Evolutionary conservation across 23 tunicate species (phyloP), one percentile per base, ranked within the genome.

Genomic region (Trididemnum miniatum): DNA sequence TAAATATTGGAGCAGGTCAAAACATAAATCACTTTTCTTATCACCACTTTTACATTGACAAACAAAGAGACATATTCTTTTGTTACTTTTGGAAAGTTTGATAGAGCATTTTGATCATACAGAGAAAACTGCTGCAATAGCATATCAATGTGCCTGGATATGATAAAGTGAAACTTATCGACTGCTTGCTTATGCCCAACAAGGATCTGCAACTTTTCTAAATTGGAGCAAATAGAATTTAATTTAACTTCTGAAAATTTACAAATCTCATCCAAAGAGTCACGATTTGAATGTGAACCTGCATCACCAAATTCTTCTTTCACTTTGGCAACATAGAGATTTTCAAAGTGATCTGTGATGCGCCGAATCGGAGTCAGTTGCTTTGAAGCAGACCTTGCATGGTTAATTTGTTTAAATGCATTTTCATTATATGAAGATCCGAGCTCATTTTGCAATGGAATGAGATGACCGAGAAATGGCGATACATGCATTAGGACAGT

Each of bases 401-500:
- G 15, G 25, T 69, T 30, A 27, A 5, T 31, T 5, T 28, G 39
- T 12, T 33, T 69, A 34, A 69, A 29, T 30, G 38, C 22, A 3
- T 31, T 69, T 34, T 73, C 79, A 39, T 40, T 39, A 22, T 20
- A 73, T 22, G 59, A 39, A n/a, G 79, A 73, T 30, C 37, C 29
- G 29, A 38, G 2, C 20, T 82, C 86, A 29, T 33, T 20, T 3
- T 71, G 51, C 22, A 82, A 71, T 27, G 86, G 86, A 51, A 82
- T 74, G 22, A 69, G 33, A 27, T 82, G 76, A 3, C 86, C 86
- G 15, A 82, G 1, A 34, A 31, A 71, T 29, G 86, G 86, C 0
- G 86, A 82, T 49, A 82, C 27, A 50, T 82, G 86, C 34, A 82
- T 52, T n/a, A 82, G 35, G 31, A 82, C 71, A 22, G 33, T 22